Conservation (phyloP, 2,888 invertebrate species). For the Frankliniella fusca region DNA sequence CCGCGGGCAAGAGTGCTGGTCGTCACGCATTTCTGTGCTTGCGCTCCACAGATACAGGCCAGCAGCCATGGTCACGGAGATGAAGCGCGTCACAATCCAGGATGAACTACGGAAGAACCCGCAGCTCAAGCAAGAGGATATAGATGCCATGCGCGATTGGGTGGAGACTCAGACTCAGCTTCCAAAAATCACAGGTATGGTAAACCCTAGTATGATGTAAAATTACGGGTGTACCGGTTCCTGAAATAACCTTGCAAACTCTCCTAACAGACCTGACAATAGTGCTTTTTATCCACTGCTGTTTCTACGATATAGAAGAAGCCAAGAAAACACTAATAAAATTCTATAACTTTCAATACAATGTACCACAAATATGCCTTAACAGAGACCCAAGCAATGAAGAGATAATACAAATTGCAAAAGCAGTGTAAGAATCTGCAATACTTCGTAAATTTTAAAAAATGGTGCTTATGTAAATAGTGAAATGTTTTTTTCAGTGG, state of each 20-base stretch:
- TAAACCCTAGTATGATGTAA: not conserved
- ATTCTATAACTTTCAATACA: slow-evolving; percentile 34
- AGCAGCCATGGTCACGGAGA: not conserved
- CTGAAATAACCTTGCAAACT: not conserved
- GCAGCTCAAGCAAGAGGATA: slow-evolving; percentile 32
- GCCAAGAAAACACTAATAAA: slow-evolving; percentile 38
- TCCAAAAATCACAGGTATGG: slow-evolving; percentile 35
- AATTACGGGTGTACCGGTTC: no score
- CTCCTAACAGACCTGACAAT: slow-evolving; percentile 38
- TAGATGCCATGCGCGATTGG: slow-evolving; percentile 34
- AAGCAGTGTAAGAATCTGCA: slow-evolving; percentile 8
- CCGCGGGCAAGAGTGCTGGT: no score
- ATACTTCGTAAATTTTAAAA: not conserved
- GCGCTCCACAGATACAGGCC: no score
- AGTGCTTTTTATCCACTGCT: slow-evolving; percentile 40
- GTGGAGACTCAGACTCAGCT: slow-evolving; percentile 32
- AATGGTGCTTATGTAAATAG: not conserved
- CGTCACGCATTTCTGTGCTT: no score
- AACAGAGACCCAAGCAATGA: not conserved
- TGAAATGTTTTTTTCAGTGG: not conserved
- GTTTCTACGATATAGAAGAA: slow-evolving; percentile 38
- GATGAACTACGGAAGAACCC: slow-evolving; percentile 36
- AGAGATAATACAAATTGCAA: not conserved
- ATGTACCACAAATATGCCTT: not conserved
- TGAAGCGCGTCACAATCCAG: slow-evolving; percentile 31